These are phyloP conservation scores for Megalopta genalis DNA, from an alignment of 1,140 invertebrate genomes.

Conservation along the genomic window DNA sequence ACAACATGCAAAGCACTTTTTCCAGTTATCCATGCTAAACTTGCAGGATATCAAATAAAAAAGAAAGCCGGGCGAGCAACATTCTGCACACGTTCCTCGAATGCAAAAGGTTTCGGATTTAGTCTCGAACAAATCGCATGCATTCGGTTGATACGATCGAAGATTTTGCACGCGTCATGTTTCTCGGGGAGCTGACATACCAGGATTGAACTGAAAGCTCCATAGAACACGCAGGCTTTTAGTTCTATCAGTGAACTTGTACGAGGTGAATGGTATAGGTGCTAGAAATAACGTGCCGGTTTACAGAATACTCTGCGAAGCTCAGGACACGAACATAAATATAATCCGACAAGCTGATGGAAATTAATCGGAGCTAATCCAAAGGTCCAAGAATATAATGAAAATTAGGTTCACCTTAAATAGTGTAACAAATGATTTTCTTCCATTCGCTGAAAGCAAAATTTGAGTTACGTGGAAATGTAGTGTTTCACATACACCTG, in stretches of 20 bases:
- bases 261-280: background rate
- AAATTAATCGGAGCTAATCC: background rate
- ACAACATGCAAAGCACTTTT: background rate
- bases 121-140: background rate
- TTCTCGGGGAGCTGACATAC: slow-evolving; percentile 1
- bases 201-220: background rate
- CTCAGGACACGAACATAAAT: background rate
- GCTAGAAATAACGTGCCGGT: background rate
- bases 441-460: no score
- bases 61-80: background rate
- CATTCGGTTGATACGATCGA: slow-evolving; percentile 2
- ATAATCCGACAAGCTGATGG: background rate
- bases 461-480: no score
- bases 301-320: background rate
- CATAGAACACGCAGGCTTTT: background rate
- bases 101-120: background rate
- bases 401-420: no score
- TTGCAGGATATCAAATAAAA: background rate
- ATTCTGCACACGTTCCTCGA: background rate
- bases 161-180: background rate
- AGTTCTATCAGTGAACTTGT: background rate
- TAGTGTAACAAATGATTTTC: no score
- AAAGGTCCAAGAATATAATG: background rate
- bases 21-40: background rate
- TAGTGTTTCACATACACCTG: no score